Evolutionary conservation across 2,113 vertebrate genomes (phyloP).

Genomic region (Trogon surrucura): DNA sequence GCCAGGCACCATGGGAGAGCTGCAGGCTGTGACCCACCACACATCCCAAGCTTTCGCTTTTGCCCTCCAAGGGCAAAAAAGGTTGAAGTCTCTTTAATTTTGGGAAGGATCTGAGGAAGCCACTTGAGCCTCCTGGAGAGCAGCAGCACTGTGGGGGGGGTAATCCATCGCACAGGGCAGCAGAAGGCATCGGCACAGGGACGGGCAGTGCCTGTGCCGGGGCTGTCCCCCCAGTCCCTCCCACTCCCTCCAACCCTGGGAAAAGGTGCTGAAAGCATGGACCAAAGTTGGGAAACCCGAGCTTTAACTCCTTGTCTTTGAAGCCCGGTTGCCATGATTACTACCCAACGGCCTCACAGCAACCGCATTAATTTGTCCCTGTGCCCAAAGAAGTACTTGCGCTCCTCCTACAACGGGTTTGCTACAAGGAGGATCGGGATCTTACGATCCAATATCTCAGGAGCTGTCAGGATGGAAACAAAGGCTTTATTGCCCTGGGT

Average conservation of each 20-base stretch:
- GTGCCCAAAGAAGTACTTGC: not conserved
- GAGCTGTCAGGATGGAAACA: not conserved
- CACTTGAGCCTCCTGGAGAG: not conserved
- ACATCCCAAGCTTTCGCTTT: not conserved
- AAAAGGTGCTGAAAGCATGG: not conserved
- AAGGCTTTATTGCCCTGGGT: too few species aligned
- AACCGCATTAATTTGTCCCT: not conserved
- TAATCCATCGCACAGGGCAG: rapidly evolving
- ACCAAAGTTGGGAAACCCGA: not conserved
- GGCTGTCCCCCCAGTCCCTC: rapidly evolving
- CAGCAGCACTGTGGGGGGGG: not conserved
- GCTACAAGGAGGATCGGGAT: not conserved
- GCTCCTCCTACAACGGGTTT: not conserved
- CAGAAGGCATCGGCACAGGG: rapidly evolving
- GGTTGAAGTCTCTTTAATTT: not conserved
- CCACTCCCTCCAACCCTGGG: too few species aligned
- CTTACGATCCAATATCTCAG: not conserved
- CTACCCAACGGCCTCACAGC: not conserved
- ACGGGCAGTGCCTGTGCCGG: rapidly evolving
- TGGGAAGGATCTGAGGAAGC: not conserved
- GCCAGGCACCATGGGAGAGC: not conserved
- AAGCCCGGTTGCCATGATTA: not conserved
- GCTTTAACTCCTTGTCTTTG: not conserved
- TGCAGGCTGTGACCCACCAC: not conserved
- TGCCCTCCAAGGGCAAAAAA: not conserved